These are phyloP conservation scores for Lutjanus campechanus DNA, from an alignment of 2,797 vertebrate species.

Conservation along the genomic window DNA sequence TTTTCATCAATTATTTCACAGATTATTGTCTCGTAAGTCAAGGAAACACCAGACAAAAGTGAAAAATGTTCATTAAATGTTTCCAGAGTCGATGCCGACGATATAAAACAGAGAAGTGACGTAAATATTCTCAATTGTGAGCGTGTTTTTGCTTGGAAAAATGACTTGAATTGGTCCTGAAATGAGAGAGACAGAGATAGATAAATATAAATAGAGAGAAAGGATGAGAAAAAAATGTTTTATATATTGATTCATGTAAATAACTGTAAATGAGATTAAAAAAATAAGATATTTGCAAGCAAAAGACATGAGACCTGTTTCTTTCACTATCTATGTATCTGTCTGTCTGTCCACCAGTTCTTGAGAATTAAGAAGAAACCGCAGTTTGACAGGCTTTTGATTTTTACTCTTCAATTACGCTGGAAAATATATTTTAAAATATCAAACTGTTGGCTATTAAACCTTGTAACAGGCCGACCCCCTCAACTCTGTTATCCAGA, in stretches of 20 bases:
- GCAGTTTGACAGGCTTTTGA: too few species aligned
- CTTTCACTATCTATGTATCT: background rate
- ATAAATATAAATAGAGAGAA: background rate
- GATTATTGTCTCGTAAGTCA: background rate
- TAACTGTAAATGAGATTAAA: constrained; percentile 79
- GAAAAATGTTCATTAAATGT: too few species aligned
- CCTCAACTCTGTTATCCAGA: too few species aligned
- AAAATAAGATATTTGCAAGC: constrained; percentile 79
- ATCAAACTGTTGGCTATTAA: too few species aligned
- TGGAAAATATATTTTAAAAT: too few species aligned
- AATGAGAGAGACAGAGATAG: background rate
- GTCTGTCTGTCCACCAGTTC: background rate
- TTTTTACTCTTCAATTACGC: too few species aligned
- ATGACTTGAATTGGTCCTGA: constrained; percentile 42
- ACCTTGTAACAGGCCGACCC: too few species aligned
- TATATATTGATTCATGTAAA: constrained; percentile 70
- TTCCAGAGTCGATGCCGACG: too few species aligned
- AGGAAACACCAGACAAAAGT: background rate
- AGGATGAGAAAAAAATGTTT: constrained; percentile 12
- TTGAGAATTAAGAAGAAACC: too few species aligned
- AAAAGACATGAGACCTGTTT: background rate
- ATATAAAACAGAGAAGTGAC: background rate
- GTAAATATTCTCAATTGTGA: background rate
- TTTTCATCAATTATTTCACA: too few species aligned
- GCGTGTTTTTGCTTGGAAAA: background rate